Percentiles rank a stretch among this genome's conserved stretches.
These are phyloP conservation scores for Narcine bancroftii DNA, from an alignment of 2,113 vertebrate species.

Conservation along the genomic window DNA sequence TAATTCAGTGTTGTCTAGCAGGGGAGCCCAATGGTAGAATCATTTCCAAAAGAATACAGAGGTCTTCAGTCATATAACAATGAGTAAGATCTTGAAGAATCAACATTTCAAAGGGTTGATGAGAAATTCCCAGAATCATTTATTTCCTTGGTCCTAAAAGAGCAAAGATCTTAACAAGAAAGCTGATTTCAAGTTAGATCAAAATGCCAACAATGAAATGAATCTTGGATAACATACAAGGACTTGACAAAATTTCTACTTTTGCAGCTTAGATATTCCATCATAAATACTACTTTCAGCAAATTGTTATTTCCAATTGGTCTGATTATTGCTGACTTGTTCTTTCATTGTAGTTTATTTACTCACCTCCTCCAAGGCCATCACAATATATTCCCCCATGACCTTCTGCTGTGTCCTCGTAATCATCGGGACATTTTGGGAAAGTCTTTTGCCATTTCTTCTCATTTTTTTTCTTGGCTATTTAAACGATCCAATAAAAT, in stretches of 20 bases:
- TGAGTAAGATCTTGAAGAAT: not conserved
- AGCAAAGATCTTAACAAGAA: not conserved
- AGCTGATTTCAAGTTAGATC: not conserved
- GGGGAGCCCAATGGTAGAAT: not conserved
- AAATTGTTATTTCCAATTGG: not conserved
- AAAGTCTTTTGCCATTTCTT: slow-evolving; percentile 15
- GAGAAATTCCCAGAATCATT: not conserved
- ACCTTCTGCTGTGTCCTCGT: not conserved
- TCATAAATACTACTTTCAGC: not conserved
- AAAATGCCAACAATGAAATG: not conserved
- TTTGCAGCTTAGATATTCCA: not conserved
- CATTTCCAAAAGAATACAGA: not conserved
- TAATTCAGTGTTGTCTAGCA: not conserved
- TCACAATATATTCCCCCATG: not conserved
- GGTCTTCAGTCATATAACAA: not conserved
- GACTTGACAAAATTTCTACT: not conserved
- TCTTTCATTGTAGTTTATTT: not conserved
- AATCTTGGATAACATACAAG: not conserved
- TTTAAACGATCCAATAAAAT: not conserved
- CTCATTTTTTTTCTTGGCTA: not conserved
- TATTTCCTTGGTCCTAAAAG: not conserved
- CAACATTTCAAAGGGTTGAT: not conserved
- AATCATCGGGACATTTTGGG: not conserved
- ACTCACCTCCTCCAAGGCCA: not conserved
- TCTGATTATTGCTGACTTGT: not conserved